Evolutionary conservation across 2,113 vertebrate genomes (phyloP).

Genomic region (Gadus macrocephalus): DNA sequence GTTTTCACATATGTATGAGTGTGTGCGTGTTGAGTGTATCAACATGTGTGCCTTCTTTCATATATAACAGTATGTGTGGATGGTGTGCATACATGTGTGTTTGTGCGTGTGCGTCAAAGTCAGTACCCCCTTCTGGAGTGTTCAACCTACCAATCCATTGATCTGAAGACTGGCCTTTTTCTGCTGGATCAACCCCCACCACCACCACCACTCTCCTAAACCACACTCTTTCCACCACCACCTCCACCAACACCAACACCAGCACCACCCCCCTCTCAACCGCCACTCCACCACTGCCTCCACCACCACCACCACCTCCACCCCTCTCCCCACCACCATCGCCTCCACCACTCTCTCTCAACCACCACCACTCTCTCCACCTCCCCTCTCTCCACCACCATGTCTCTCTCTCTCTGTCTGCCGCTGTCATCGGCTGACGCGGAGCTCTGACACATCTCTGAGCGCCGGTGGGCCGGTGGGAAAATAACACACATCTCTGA

Average conservation of each 20-base stretch:
- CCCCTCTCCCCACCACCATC: too few relatives aligned
- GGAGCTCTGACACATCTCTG: conserved; percentile 31
- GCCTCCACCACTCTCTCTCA: conserved; percentile 6
- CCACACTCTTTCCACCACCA: too few relatives aligned
- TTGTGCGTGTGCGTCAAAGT: not conserved
- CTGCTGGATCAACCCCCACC: conserved; percentile 22
- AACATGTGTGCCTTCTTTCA: too few relatives aligned
- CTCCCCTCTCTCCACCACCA: too few relatives aligned
- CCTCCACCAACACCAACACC: too few relatives aligned
- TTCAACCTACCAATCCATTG: conserved; percentile 59
- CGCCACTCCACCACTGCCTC: not conserved
- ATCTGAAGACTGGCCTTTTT: conserved; percentile 70
- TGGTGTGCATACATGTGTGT: not conserved
- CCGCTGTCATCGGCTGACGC: conserved; percentile 37
- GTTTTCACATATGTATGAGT: not conserved
- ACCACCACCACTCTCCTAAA: not conserved
- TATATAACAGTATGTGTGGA: too few relatives aligned
- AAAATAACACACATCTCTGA: conserved; percentile 37
- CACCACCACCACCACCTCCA: too few relatives aligned
- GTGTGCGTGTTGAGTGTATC: conserved; percentile 2
- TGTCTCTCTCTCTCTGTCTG: not conserved
- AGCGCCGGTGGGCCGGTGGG: conserved; percentile 1
- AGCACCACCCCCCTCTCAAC: too few relatives aligned
- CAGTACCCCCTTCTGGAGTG: not conserved
- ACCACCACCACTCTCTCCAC: too few relatives aligned